Percentiles rank a stretch among this genome's conserved stretches.
These are phyloP conservation scores for Manis javanica DNA, from an alignment of 2,797 vertebrate genomes.

Conservation along the genomic window DNA sequence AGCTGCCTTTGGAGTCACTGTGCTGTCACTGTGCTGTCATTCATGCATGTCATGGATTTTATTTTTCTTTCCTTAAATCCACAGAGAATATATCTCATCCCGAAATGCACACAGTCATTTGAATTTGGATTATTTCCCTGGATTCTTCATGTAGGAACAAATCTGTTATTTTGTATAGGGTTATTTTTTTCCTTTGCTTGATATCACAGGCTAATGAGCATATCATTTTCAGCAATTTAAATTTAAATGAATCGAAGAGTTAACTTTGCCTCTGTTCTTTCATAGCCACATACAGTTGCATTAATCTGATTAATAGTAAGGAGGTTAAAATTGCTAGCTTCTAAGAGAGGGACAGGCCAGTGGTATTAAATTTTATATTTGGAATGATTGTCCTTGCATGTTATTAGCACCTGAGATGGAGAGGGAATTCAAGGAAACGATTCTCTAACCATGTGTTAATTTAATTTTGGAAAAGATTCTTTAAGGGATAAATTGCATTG, in stretches of 20 bases:
- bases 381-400: slow-evolving; percentile 74
- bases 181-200: slow-evolving; percentile 50
- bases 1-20: background rate
- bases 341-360: slow-evolving; percentile 67
- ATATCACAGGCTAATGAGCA: slow-evolving; percentile 33
- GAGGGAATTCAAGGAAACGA: slow-evolving; percentile 75
- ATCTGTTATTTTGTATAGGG: slow-evolving; percentile 40
- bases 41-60: background rate
- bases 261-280: slow-evolving; percentile 76
- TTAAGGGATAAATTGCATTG: slow-evolving; percentile 61
- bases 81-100: slow-evolving; percentile 40
- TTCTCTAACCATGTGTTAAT: slow-evolving; percentile 34
- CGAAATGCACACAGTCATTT: slow-evolving; percentile 44
- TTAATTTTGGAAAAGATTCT: slow-evolving; percentile 77
- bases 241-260: slow-evolving; percentile 76
- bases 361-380: slow-evolving; percentile 73
- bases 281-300: slow-evolving; percentile 70
- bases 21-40: background rate
- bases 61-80: slow-evolving; percentile 39
- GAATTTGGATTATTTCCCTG: slow-evolving; percentile 65
- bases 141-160: slow-evolving; percentile 59
- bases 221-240: slow-evolving; percentile 68
- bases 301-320: slow-evolving; percentile 85
- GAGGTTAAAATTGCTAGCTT: slow-evolving; percentile 80
- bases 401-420: slow-evolving; percentile 79